Evolutionary conservation across 1,140 invertebrate species (phyloP).

Genomic region (Hirudo medicinalis): DNA sequence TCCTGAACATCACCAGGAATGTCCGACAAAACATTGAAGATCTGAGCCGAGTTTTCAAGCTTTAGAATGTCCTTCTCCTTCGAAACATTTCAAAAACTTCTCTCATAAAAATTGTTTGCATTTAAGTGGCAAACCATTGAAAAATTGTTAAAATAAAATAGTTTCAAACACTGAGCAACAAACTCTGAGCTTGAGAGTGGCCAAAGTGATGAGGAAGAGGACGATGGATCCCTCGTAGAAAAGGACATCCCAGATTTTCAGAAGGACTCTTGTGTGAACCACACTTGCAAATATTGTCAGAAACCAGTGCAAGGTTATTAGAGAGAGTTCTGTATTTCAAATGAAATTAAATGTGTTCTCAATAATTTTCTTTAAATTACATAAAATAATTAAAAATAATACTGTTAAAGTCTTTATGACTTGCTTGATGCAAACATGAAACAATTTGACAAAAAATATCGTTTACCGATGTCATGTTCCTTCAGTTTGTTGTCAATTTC

Average conservation of each 20-base stretch:
- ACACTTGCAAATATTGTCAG: constrained; percentile 93
- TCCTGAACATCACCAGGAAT: constrained; percentile 83
- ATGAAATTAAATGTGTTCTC: background rate
- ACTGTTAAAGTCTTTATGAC: background rate
- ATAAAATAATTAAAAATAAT: background rate
- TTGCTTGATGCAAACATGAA: too few species aligned
- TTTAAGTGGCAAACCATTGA: too few species aligned
- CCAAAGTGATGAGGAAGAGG: constrained; percentile 87
- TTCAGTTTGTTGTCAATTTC: constrained; percentile 73
- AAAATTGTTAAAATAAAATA: too few species aligned
- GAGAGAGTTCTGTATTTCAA: constrained; percentile 58
- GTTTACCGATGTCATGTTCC: constrained; percentile 64
- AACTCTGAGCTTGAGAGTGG: constrained; percentile 81
- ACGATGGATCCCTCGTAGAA: constrained; percentile 82
- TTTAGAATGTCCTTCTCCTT: constrained; percentile 53
- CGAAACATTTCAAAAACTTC: constrained; percentile 22
- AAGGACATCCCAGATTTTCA: constrained; percentile 92
- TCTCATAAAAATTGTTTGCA: too few species aligned
- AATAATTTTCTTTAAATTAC: background rate
- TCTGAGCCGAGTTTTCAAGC: constrained; percentile 64
- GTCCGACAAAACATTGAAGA: constrained; percentile 89
- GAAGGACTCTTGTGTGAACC: constrained; percentile 87
- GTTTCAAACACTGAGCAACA: constrained; percentile 4
- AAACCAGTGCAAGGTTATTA: constrained; percentile 96
- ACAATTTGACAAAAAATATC: background rate